phyloP scores from a whole-genome alignment of 2,888 invertebrate species.

The Lypha dubia region DNA sequence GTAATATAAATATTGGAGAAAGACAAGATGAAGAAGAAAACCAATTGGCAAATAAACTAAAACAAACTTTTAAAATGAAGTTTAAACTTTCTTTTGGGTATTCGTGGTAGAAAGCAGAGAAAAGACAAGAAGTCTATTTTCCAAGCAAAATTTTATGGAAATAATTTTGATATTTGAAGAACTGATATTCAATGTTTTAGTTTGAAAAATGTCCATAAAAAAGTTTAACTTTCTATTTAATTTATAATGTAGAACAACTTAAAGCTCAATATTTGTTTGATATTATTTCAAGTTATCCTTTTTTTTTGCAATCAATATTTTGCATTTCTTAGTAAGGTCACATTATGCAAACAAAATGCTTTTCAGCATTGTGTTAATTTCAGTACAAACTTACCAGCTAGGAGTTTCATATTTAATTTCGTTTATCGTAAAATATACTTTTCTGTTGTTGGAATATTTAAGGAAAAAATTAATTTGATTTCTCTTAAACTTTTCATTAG shows the following conservation, averaged over 20 bases:
- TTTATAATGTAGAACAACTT: no score
- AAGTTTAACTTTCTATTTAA: not conserved
- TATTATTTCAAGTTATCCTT: not conserved
- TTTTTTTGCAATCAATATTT: not conserved
- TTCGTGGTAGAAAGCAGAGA: not conserved
- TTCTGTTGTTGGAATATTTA: not conserved
- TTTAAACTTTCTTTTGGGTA: slow-evolving; percentile 50
- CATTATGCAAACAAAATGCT: slow-evolving; percentile 3
- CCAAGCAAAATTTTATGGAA: slow-evolving; percentile 4
- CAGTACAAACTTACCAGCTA: slow-evolving; percentile 6
- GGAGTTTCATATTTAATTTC: slow-evolving; percentile 4
- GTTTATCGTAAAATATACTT: not conserved
- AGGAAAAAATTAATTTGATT: slow-evolving; percentile 19
- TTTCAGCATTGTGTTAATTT: not conserved
- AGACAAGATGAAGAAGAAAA: slow-evolving; percentile 9
- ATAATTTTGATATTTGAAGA: not conserved
- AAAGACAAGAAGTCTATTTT: not conserved
- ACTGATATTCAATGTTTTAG: no score
- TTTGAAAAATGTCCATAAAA: not conserved
- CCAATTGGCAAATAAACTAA: slow-evolving; percentile 63
- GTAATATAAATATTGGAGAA: slow-evolving; percentile 49
- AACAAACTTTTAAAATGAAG: slow-evolving; percentile 56
- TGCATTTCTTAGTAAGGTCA: not conserved
- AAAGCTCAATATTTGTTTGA: not conserved
- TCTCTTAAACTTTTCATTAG: slow-evolving; percentile 48